phyloP scores from a whole-genome alignment of 2,888 invertebrate genomes.

The Macroteleia sp. region DNA sequence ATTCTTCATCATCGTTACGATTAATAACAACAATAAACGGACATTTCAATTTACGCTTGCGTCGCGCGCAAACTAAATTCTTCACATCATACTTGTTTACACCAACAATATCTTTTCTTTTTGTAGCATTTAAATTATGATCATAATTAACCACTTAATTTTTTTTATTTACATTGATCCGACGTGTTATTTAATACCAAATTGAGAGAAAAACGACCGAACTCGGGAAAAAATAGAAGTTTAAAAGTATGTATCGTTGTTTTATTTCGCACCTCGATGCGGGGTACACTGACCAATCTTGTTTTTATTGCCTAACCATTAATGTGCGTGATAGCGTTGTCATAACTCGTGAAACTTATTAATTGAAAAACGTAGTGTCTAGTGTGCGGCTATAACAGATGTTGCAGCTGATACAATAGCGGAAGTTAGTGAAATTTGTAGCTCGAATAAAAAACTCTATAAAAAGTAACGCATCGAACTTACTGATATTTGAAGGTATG shows the following conservation, averaged over 20 bases:
- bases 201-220: background rate
- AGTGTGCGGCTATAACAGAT: conserved; percentile 44
- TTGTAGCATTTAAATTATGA: conserved; percentile 39
- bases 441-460: conserved; percentile 32
- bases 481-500: conserved; percentile 19
- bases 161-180: conserved; percentile 37
- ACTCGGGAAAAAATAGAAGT: conserved; percentile 22
- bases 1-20: conserved; percentile 26
- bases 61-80: conserved; percentile 16
- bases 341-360: conserved; percentile 60
- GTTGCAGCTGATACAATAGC: conserved; percentile 57
- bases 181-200: conserved; percentile 33
- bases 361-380: conserved; percentile 58
- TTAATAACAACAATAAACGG: conserved; percentile 33
- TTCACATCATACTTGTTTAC: conserved; percentile 25
- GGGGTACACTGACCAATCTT: conserved; percentile 37
- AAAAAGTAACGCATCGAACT: conserved; percentile 36
- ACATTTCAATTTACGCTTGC: conserved; percentile 36
- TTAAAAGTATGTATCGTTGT: conserved; percentile 26
- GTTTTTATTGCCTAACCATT: conserved; percentile 55
- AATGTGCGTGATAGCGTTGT: conserved; percentile 49
- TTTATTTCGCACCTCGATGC: conserved; percentile 32
- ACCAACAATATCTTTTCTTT: conserved; percentile 10
- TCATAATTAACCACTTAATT: conserved; percentile 45
- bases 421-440: conserved; percentile 57